phyloP scores from a whole-genome alignment of 2,797 vertebrate species.

The Labeo calbasu region DNA sequence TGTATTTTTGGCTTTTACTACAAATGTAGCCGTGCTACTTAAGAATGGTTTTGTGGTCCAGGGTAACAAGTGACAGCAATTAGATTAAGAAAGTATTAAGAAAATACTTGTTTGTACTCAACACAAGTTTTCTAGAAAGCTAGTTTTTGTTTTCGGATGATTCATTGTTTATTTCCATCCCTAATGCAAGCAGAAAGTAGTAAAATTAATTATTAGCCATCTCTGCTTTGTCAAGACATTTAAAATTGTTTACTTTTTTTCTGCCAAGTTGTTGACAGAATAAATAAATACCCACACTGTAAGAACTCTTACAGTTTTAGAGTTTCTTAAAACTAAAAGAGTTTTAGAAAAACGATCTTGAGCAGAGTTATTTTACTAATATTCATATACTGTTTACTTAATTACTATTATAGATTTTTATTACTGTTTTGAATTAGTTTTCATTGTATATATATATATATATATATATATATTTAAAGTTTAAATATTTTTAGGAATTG shows the following conservation, averaged over 20 bases:
- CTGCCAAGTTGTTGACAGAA: background rate
- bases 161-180: background rate
- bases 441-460: background rate
- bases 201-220: background rate
- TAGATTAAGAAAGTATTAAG: background rate
- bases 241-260: background rate
- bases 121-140: background rate
- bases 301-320: too few relatives aligned
- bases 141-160: background rate
- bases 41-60: too few relatives aligned
- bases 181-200: background rate
- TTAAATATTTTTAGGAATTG: too few relatives aligned
- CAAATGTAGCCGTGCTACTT: too few relatives aligned
- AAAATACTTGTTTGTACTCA: background rate
- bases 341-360: background rate
- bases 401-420: background rate
- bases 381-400: background rate
- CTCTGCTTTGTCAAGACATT: background rate
- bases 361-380: background rate
- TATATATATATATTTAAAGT: too few relatives aligned
- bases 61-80: background rate
- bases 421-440: background rate
- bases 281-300: background rate
- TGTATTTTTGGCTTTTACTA: too few relatives aligned
- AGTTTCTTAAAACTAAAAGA: background rate